phyloP scores from a whole-genome alignment of 2,113 vertebrate species.

The Polypterus senegalus region DNA sequence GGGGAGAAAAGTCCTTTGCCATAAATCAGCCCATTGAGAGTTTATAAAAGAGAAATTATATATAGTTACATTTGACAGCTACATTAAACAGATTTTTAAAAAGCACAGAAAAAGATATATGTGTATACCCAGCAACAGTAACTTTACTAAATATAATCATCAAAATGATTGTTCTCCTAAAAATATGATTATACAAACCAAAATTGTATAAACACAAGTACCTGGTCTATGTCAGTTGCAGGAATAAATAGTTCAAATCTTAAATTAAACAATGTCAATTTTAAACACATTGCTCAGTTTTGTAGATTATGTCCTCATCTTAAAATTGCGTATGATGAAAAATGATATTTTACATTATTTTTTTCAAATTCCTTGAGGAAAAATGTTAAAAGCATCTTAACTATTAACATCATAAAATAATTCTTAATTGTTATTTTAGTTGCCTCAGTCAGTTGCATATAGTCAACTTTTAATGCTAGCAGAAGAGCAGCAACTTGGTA shows the following conservation, averaged over 20 bases:
- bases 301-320: neutral
- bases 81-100: slow-evolving; percentile 43
- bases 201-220: slow-evolving; percentile 50
- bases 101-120: slow-evolving; percentile 38
- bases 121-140: slow-evolving; percentile 49
- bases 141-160: slow-evolving; percentile 58
- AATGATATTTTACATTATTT: too few relatives aligned
- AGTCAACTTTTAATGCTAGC: too few relatives aligned
- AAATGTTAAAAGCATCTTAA: too few relatives aligned
- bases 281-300: slow-evolving; percentile 48
- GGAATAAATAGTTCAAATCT: slow-evolving; percentile 44
- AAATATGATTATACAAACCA: slow-evolving; percentile 54
- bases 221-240: slow-evolving; percentile 47
- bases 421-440: too few relatives aligned
- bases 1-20: slow-evolving; percentile 8
- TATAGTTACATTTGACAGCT: slow-evolving; percentile 37
- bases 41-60: slow-evolving; percentile 29
- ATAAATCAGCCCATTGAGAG: slow-evolving; percentile 33
- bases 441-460: too few relatives aligned
- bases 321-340: too few relatives aligned
- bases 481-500: too few relatives aligned
- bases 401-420: too few relatives aligned
- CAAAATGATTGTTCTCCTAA: slow-evolving; percentile 50
- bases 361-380: too few relatives aligned
- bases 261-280: slow-evolving; percentile 45